Evolutionary conservation across 2,797 vertebrate genomes (phyloP), one percentile per base, ranked within the genome.

Genomic region (Myotis planiceps): DNA sequence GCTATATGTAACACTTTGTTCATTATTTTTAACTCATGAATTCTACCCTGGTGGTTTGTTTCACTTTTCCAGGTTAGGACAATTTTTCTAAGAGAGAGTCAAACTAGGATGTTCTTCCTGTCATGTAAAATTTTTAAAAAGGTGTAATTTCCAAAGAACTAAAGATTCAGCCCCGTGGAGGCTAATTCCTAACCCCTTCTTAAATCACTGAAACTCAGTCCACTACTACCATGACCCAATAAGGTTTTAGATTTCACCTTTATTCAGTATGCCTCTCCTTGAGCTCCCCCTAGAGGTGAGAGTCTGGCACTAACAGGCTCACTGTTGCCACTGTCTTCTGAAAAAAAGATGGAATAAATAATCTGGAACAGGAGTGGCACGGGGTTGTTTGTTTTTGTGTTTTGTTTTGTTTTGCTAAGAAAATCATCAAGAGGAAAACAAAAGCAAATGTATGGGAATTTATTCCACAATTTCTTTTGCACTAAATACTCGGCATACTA

Each of bases 261-360:
- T 45, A 2, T 16, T 78, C 42, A 25, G 45, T 51, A 39, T 4
- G 14, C 55, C 16, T 94, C 94, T 92, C 80, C 55, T 95, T 66
- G 95, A 93, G 96, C 92, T 68, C 95, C 96, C 90, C 89, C 95
- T 94, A 58, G 81, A 96, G 96, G 80, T 84, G 2, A 91, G 14
- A 80, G n/a, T 21, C 13, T 39, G 66, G 25, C 5, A 29, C 32
- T 25, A 27, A 53, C 10, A 9, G 49, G 6, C 5, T 15, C 37
- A 2, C 5, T 9, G 19, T 9, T 25, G 66, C 15, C 15, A 13
- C 0, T 4, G 32, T 45, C 51, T 66, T 78, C 55, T 23, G 6
- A 79, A 60, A 58, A 58, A 27, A 78, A 81, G 60, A 66, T 19
- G 42, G 63, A 3, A 25, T 65, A 53, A 15, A 47, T 21, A 19